Evolutionary conservation across 2,113 vertebrate genomes (phyloP).

Genomic region (Phodopus roborovskii): DNA sequence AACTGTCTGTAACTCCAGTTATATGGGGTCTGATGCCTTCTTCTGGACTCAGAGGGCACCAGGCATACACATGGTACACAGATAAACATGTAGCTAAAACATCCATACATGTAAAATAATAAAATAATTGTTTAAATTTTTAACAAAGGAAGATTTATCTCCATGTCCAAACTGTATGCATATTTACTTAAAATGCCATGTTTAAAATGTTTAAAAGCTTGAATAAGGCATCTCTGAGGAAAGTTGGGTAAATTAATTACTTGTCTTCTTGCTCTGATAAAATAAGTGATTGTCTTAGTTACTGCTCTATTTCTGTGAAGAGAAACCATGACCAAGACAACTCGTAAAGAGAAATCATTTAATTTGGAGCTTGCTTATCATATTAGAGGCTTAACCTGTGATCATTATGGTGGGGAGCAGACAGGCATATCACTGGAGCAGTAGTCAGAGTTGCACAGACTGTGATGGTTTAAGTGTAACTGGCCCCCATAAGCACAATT

Average conservation of each 20-base stretch:
- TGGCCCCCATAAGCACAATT: not conserved
- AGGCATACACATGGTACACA: not conserved
- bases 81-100: not conserved
- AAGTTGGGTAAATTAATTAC: not conserved
- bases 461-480: not conserved
- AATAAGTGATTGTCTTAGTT: not conserved
- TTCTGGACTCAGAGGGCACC: not conserved
- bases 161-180: not conserved
- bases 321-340: not conserved
- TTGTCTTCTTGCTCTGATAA: not conserved
- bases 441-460: not conserved
- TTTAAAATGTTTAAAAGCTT: not conserved
- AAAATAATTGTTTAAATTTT: not conserved
- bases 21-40: not conserved
- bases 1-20: not conserved
- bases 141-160: not conserved
- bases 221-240: not conserved
- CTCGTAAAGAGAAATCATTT: not conserved
- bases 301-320: not conserved
- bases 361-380: not conserved
- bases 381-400: not conserved
- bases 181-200: not conserved
- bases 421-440: not conserved
- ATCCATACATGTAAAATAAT: not conserved
- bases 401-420: not conserved